Base-by-base conservation (phyloP, 2,113 vertebrate genomes). In the Tauraco erythrolophus region DNA sequence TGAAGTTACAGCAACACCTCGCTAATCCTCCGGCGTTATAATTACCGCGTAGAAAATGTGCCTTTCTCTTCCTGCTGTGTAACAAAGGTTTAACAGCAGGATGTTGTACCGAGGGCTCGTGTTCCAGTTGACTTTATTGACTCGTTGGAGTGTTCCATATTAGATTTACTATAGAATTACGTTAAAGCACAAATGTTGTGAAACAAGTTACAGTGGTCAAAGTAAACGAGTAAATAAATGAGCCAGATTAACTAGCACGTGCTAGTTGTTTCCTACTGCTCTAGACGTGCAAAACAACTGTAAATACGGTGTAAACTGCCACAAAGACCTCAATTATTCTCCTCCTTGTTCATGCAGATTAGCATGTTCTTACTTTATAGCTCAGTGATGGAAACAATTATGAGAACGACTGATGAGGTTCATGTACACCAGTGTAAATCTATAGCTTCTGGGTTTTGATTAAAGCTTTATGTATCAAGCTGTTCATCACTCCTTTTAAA, bases 291-390 rank as follows among this genome's bases (percentile, higher is more conserved):
- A 84, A 87, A 96, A 62, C 79, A 81, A 48, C 72, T 92, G 79
- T 93, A 95, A 92, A 81, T 90, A 79, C 76, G 64, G 64, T 89
- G 76, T 84, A 72, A 95, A 82, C 50, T 75, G 41, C 83, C 83
- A 82, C 84, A 57, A 45, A 94, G 72, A 78, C 87, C 57, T 91
- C 80, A 84, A 69, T 92, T 95, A 91, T 82, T 97, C 76, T 75
- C 35, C 65, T 81, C 4, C 53, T 94, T 84, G 51, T 92, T 94
- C 48, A 66, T 68, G 80, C 61, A 89, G 91, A 92, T 84, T 89
- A 61, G 39, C 11, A 7, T 64, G 86, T 64, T 78, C 24, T 88
- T 92, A 76, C 15, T 96, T 27, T 51, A 10, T 25, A 74, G 80
- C 60, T 46, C 88, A 94, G 69, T 80, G 86, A 89, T 92, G 92